Evolutionary conservation across 2,888 invertebrate species (phyloP).

Genomic region (Hypomecis punctinalis): DNA sequence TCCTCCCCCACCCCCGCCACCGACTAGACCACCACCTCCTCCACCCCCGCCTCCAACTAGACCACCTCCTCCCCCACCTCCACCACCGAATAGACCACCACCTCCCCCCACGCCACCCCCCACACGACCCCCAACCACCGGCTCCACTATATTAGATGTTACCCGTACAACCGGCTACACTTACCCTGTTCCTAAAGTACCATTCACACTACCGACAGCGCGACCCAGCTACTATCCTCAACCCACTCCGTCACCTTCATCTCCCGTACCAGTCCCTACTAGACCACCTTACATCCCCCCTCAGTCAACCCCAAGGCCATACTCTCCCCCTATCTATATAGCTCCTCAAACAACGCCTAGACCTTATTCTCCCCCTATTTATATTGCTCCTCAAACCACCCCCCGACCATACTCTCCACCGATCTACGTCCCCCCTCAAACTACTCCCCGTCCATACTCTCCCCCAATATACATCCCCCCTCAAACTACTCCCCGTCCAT

Average conservation of each 20-base stretch:
- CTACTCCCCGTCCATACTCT: constrained; percentile 34
- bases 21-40: constrained; percentile 30
- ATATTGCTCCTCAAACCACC: constrained; percentile 46
- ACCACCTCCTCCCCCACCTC: constrained; percentile 33
- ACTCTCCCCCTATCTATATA: constrained; percentile 40
- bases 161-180: constrained; percentile 62
- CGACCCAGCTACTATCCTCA: constrained; percentile 31
- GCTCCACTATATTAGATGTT: constrained; percentile 45
- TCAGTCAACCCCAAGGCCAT: constrained; percentile 32
- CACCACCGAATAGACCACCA: constrained; percentile 36
- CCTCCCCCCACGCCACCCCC: constrained; percentile 37
- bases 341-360: constrained; percentile 41
- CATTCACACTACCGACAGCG: constrained; percentile 60
- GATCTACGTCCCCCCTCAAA: constrained; percentile 35
- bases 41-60: constrained; percentile 25
- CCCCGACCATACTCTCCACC: constrained; percentile 34
- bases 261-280: constrained; percentile 42
- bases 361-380: constrained; percentile 43
- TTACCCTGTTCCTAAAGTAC: constrained; percentile 60
- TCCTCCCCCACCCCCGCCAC: constrained; percentile 36
- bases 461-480: constrained; percentile 37
- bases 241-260: constrained; percentile 39
- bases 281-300: constrained; percentile 34
- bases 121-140: constrained; percentile 47
- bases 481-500: constrained; percentile 33